These are phyloP conservation scores for honey bee (Apis mellifera) DNA, from an alignment of 1,140 invertebrate species.

Conservation along the genomic window DNA sequence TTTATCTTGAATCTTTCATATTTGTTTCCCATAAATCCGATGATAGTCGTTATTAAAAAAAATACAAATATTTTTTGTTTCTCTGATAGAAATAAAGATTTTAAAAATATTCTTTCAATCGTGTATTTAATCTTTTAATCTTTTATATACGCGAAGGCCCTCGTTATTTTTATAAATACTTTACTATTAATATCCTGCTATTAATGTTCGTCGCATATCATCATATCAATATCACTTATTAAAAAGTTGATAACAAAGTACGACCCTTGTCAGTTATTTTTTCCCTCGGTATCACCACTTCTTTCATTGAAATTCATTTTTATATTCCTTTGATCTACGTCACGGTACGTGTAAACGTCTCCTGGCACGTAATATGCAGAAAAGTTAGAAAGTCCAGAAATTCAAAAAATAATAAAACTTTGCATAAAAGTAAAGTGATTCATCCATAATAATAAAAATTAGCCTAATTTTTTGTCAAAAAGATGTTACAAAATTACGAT, in stretches of 20 bases:
- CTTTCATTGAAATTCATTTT: conserved; percentile 38
- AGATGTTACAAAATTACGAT: too few relatives aligned
- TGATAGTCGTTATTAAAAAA: too few relatives aligned
- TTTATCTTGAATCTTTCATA: too few relatives aligned
- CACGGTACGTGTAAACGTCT: conserved; percentile 8
- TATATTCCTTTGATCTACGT: conserved; percentile 32
- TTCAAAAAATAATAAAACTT: too few relatives aligned
- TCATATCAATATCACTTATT: background rate
- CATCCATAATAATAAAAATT: too few relatives aligned
- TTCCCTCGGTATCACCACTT: background rate
- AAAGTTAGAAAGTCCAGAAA: too few relatives aligned
- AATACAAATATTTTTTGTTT: background rate
- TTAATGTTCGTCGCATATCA: background rate
- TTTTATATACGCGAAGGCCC: background rate
- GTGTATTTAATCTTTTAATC: too few relatives aligned
- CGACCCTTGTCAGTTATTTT: conserved; percentile 18
- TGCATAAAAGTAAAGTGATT: too few relatives aligned
- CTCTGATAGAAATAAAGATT: background rate
- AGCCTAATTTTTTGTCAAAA: too few relatives aligned
- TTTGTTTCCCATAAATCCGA: too few relatives aligned
- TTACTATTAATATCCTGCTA: conserved; percentile 1
- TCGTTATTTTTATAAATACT: background rate
- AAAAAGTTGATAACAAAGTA: conserved; percentile 28
- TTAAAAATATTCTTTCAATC: background rate
- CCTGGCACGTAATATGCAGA: background rate